phyloP scores from a whole-genome alignment of 2,888 invertebrate genomes.

The Clivina fossor region DNA sequence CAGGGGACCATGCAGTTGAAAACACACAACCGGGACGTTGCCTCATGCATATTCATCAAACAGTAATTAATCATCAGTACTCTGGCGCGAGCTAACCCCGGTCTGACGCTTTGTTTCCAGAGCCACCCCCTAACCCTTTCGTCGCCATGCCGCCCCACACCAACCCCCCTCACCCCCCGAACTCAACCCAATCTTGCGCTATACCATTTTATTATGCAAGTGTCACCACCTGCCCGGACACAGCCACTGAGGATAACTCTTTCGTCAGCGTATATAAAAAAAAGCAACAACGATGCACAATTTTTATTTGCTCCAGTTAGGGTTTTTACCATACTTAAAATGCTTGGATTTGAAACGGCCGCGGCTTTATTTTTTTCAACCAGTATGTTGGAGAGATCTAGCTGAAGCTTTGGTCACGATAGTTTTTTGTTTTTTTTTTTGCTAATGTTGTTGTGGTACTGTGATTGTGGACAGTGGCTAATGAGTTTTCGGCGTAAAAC shows the following conservation, averaged over 20 bases:
- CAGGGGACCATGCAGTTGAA: too few species aligned
- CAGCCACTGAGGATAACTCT: neutral
- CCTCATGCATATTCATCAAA: slow-evolving; percentile 53
- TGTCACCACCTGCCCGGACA: slow-evolving; percentile 22
- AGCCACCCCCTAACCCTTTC: neutral
- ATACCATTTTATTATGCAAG: slow-evolving; percentile 27
- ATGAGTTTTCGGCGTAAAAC: too few species aligned
- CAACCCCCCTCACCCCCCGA: neutral
- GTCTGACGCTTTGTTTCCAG: slow-evolving; percentile 13
- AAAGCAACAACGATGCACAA: slow-evolving; percentile 14
- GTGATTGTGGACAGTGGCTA: too few species aligned
- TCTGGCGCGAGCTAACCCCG: slow-evolving; percentile 42
- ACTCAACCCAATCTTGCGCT: neutral
- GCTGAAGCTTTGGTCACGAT: too few species aligned
- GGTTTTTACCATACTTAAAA: slow-evolving; percentile 5
- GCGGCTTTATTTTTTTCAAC: neutral
- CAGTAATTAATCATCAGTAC: slow-evolving; percentile 51
- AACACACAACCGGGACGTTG: slow-evolving; percentile 47
- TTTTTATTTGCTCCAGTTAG: slow-evolving; percentile 1
- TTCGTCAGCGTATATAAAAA: slow-evolving; percentile 1
- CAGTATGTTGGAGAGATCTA: too few species aligned
- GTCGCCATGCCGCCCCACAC: neutral
- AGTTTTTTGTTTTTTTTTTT: too few species aligned
- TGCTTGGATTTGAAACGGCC: neutral
- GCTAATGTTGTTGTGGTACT: too few species aligned